Base-by-base conservation (phyloP, 2,888 invertebrate genomes). In the Cacoxenus indagator region DNA sequence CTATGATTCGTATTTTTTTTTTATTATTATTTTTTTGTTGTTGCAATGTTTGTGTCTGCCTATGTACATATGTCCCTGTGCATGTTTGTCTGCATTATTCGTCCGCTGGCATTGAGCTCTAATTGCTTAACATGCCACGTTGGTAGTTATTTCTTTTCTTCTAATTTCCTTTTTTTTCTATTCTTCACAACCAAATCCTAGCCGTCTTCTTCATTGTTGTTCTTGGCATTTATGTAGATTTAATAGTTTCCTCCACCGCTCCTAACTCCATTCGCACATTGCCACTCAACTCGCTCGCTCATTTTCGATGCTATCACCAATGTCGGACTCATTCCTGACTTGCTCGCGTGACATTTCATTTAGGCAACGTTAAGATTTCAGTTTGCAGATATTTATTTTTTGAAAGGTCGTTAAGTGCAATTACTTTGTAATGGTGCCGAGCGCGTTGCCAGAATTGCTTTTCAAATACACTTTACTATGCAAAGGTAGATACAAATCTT, bases 41-140 rank as follows among this genome's bases (percentile, higher is more conserved):
- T 17, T 46, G 4, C n/a, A 54, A 19, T 19, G 17, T 51, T 14
- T 8, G 1, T 26, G 55, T 27, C 27, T 57, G 5, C 4, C n/a
- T 22, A n/a, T 37, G 4, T 61, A 9, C 22, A 3, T 43, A 14
- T 45, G n/a, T 62, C 37, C 8, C 6, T 22, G n/a, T 59, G 54
- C 19, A 24, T 54, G 17, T 59, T 37, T 59, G 22, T 31, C 22
- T 59, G 19, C 37, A 26, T 54, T 29, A 65, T 51, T 65, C 54
- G 24, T 55, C 45, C 29, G 57, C 46, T 67, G 69, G 65, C 78
- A 78, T 73, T 75, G 74, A 71, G 77, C 70, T 77, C 82, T 81
- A 81, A 81, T 81, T 81, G 81, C 83, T 83, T 72, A 75, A 78
- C 82, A 82, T 83, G 81, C 81, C 81, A 81, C 75, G 81, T 76